A percentile compares a stretch with the other conserved stretches of the same genome.
phyloP scores from a whole-genome alignment of 1,140 invertebrate species.

The Teleopsis dalmanni region DNA sequence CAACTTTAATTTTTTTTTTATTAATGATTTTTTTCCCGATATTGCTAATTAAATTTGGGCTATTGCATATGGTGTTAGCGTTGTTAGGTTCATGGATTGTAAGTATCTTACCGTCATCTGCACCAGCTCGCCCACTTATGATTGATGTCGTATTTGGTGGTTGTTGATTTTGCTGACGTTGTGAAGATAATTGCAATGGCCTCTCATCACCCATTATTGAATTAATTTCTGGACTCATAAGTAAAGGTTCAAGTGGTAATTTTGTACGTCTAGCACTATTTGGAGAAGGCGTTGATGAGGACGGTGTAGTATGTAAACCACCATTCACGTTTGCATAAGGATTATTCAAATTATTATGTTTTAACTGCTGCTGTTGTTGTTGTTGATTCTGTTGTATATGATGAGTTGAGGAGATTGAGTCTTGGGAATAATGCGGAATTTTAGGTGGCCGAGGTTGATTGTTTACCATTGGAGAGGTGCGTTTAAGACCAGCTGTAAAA shows the following conservation, averaged over 20 bases:
- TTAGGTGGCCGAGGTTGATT: constrained; percentile 34
- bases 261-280: constrained; percentile 17
- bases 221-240: constrained; percentile 44
- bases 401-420: constrained; percentile 12
- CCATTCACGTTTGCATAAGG: constrained; percentile 23
- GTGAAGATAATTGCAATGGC: constrained; percentile 10
- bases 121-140: constrained; percentile 7
- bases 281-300: constrained; percentile 26
- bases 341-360: neutral
- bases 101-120: constrained; percentile 11
- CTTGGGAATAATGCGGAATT: constrained; percentile 28
- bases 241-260: constrained; percentile 29
- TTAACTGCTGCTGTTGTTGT: constrained; percentile 5
- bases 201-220: constrained; percentile 24
- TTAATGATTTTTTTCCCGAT: too few species aligned
- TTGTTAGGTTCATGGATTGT: too few species aligned
- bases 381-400: constrained; percentile 16
- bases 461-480: constrained; percentile 31
- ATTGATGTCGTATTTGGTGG: constrained; percentile 7
- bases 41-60: too few species aligned
- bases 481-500: constrained; percentile 33
- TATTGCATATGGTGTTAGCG: too few species aligned
- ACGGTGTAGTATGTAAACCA: constrained; percentile 13
- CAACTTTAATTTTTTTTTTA: too few species aligned
- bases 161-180: constrained; percentile 12